Evolutionary conservation across 2,888 invertebrate species (phyloP), one percentile per base, ranked within the genome.

Genomic region (Athalia cordata): DNA sequence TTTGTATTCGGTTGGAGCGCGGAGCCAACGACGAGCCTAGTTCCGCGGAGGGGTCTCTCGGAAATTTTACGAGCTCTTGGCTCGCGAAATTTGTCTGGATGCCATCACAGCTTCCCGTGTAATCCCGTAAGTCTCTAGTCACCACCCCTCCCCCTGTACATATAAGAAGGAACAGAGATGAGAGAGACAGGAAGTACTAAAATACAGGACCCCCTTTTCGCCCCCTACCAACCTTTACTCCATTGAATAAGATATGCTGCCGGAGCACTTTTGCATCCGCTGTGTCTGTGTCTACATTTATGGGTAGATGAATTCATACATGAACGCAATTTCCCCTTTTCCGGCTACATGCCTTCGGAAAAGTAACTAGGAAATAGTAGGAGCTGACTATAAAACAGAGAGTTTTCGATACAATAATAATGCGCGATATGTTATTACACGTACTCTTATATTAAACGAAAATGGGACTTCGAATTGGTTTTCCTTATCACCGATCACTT

Each of bases 21-120:
- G 29, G 29, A 29, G 29, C 29, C 29, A 29, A 29, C 72, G 47
- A 55, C n/a, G 57, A 15, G 55, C 70, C 78, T 65, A 52, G 74
- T 72, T 50, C 72, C 75, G 70, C 61, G 68, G 78, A 67, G 77
- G 78, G 79, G 78, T 80, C 76, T 81, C 79, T 79, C 49, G 76
- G 81, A 78, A 84, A 85, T 85, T 88, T 88, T 88, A 88, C 86
- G 88, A 88, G 85, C 85, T 85, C 84, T 86, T 86, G 87, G 87
- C 87, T 86, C 82, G 86, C 84, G 80, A 88, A 88, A 88, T 88
- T 88, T 85, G 87, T 88, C 87, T 85, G 87, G 84, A 84, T 87
- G 85, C 85, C 86, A 84, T 83, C 82, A 81, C 81, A 80, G 83
- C 78, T 81, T 83, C 82, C 82, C 64, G 79, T 77, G 64, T 75